A percentile compares a stretch with the other conserved stretches of the same genome.
phyloP scores from a whole-genome alignment of 92 coral and sea anemone species.

The Siderastrea siderea region DNA sequence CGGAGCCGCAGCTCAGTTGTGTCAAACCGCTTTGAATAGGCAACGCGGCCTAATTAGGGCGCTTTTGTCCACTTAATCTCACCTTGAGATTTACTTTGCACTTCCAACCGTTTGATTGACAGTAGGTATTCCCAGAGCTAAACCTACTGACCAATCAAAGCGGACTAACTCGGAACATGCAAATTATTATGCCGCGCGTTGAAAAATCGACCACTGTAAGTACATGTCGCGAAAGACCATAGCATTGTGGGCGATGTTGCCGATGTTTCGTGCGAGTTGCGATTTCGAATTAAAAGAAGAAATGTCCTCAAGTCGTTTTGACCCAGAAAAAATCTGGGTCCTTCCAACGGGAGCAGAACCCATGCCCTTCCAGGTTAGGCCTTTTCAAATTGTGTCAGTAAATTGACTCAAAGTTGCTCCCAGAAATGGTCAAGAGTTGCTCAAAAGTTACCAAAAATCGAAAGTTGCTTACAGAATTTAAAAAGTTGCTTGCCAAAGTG shows the following conservation, averaged over 20 bases:
- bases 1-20: neutral
- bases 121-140: neutral
- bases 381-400: too few species aligned
- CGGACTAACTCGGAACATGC: neutral
- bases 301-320: too few species aligned
- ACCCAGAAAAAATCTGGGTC: too few species aligned
- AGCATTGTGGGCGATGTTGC: neutral
- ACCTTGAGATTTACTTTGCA: neutral
- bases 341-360: too few species aligned
- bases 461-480: too few species aligned
- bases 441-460: too few species aligned
- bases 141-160: neutral
- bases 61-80: neutral
- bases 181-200: neutral
- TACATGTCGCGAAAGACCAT: conserved; percentile 11
- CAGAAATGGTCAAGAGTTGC: too few species aligned
- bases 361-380: too few species aligned
- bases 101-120: conserved; percentile 4
- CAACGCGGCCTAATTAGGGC: neutral
- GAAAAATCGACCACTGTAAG: neutral
- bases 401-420: too few species aligned
- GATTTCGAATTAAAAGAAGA: too few species aligned
- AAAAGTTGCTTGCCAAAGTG: too few species aligned
- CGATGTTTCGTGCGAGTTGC: too few species aligned
- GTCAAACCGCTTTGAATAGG: neutral